Evolutionary conservation across 2,797 vertebrate genomes (phyloP).

Genomic region (Mergus octosetaceus): DNA sequence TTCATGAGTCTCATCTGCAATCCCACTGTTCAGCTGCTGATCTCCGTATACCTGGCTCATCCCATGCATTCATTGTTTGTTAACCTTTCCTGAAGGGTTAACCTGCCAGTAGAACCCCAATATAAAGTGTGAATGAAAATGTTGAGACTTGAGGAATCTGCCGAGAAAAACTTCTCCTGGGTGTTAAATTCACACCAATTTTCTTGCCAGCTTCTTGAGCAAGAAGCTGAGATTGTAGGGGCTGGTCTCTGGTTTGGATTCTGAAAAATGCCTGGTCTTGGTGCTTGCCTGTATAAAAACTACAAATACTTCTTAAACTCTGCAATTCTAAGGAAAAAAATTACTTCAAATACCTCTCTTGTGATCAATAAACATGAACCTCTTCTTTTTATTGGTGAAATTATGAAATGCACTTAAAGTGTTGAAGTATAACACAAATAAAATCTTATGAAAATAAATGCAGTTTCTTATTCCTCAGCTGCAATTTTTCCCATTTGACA

Average conservation of each 20-base stretch:
- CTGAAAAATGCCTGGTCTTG: background rate
- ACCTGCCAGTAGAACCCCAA: background rate
- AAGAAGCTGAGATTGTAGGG: background rate
- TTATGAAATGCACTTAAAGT: slow-evolving; percentile 30
- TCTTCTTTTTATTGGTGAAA: slow-evolving; percentile 34
- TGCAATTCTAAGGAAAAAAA: background rate
- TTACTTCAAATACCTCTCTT: background rate
- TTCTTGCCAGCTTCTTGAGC: background rate
- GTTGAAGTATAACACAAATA: slow-evolving; percentile 6
- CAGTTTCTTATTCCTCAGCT: slow-evolving; percentile 15
- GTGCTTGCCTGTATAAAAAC: slow-evolving; percentile 9
- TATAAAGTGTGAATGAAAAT: slow-evolving; percentile 14
- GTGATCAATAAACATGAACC: slow-evolving; percentile 48
- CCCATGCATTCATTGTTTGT: background rate
- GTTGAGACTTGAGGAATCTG: background rate
- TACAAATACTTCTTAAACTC: slow-evolving; percentile 24
- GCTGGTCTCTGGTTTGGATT: background rate
- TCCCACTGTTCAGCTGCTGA: background rate
- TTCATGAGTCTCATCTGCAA: background rate
- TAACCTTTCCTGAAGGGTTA: slow-evolving; percentile 41
- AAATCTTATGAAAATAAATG: background rate
- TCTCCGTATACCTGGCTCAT: background rate
- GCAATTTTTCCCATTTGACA: slow-evolving; percentile 23
- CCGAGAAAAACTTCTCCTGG: background rate
- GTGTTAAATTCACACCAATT: background rate